Base-by-base conservation (phyloP, 2,888 invertebrate genomes). In the Drosophila limbata region DNA sequence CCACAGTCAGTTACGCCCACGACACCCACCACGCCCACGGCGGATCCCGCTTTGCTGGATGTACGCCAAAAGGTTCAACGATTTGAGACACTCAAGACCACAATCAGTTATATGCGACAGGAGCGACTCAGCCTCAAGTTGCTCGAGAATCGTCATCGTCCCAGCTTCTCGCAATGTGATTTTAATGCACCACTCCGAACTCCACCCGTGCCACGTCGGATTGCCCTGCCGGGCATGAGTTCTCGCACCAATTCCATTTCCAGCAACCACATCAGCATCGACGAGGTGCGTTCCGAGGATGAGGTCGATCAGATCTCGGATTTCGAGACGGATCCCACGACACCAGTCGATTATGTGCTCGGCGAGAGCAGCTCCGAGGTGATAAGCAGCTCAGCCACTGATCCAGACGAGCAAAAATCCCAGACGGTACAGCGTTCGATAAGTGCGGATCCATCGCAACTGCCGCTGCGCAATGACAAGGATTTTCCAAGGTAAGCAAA, bases 261-360 rank as follows among this genome's bases (percentile, higher is more conserved):
- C 17, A 86, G 66, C 17, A 57, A 73, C 3, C 60, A 65, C 10
- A 64, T 66, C 4, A 91, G 90, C 71, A 91, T 91, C 9, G 81
- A 88, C 57, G 92, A 92, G 66, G 90, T 88, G 63, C 91, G 88
- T 11, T 92, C 92, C 5, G 92, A 92, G 62, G 92, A 92, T 73
- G 92, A 92, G 52, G 90, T 91, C 9, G 92, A 92, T 39, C 89
- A 88, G 57, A 85, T 90, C 39, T 81, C 82, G 0, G 91, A 91
- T 45, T 90, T 85, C 57, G 80, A 80, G 17, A 50, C 62, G 3
- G 74, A 66, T 28, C 44, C 75, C 8, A 39, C 37, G 6, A 44
- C 50, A 0, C 39, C 48, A 1, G 76, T 61, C 25, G 89, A 89
- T 0, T 81, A 84, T 6, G 80, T 73, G 52, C 74, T 87, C 19